These are phyloP conservation scores for Caenorhabditis drosophilae DNA, from an alignment of 2,888 invertebrate genomes.

Conservation along the genomic window DNA sequence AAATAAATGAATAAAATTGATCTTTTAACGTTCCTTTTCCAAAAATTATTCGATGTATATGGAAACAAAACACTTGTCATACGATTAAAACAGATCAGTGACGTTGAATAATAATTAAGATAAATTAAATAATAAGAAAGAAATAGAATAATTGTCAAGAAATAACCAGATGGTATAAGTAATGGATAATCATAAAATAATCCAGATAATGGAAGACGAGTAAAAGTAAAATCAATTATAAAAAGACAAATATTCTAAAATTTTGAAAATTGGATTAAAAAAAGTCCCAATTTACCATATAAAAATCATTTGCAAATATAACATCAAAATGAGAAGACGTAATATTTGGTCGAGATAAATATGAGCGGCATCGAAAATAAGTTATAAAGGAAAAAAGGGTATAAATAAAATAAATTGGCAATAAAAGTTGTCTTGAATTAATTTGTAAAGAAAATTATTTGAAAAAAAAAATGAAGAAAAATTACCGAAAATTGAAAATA, in stretches of 20 bases:
- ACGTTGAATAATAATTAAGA: slow-evolving; percentile 21
- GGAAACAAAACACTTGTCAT: slow-evolving; percentile 30
- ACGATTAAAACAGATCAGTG: slow-evolving; percentile 28
- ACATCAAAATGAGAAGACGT: slow-evolving; percentile 17
- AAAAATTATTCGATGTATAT: slow-evolving; percentile 17
- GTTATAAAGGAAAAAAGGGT: slow-evolving; percentile 21
- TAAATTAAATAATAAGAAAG: slow-evolving; percentile 31
- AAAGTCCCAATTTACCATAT: slow-evolving; percentile 9
- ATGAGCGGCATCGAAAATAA: slow-evolving; percentile 19
- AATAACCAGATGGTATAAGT: slow-evolving; percentile 11
- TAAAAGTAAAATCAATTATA: slow-evolving; percentile 19
- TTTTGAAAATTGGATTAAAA: no score
- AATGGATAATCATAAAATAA: slow-evolving; percentile 11
- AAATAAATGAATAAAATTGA: slow-evolving; percentile 13
- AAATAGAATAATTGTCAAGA: slow-evolving; percentile 10
- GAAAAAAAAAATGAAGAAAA: no score
- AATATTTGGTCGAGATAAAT: no score
- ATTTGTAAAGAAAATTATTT: background rate
- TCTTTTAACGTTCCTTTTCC: slow-evolving; percentile 1
- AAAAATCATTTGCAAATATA: slow-evolving; percentile 25
- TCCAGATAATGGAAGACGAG: slow-evolving; percentile 23
- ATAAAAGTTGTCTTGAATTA: slow-evolving; percentile 21
- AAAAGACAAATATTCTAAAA: slow-evolving; percentile 29
- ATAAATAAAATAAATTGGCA: slow-evolving; percentile 16
- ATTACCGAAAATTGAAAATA: slow-evolving; percentile 2